phyloP scores from a whole-genome alignment of 2,888 invertebrate species.

The Mythimna loreyi region DNA sequence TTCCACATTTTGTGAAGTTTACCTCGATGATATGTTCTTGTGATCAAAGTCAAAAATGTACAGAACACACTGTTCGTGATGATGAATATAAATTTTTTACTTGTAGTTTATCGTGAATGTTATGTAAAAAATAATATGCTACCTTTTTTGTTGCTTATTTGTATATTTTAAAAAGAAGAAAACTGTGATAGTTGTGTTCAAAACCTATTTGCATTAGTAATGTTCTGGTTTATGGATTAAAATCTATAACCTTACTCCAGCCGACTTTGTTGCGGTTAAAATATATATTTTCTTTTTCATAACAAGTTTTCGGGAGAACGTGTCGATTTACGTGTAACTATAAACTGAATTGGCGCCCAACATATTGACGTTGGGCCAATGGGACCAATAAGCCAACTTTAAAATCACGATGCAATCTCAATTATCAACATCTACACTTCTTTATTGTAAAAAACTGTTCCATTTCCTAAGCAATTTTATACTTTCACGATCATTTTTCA shows the following conservation, averaged over 20 bases:
- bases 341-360: background rate
- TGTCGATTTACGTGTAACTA: background rate
- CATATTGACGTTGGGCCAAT: background rate
- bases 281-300: conserved; percentile 9
- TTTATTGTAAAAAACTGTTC: background rate
- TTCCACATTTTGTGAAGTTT: no score
- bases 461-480: background rate
- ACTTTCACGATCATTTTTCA: background rate
- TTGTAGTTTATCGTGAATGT: background rate
- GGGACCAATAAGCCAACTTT: background rate
- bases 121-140: conserved; percentile 15
- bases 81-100: conserved; percentile 1
- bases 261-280: conserved; percentile 20
- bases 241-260: background rate
- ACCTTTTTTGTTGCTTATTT: background rate
- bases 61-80: background rate
- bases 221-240: conserved; percentile 6
- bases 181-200: background rate
- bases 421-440: background rate
- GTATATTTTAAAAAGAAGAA: conserved; percentile 10
- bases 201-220: conserved; percentile 2
- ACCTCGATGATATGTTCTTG: no score
- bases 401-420: background rate
- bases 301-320: background rate
- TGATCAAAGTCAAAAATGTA: no score